These are phyloP conservation scores for Rhynchotus rufescens DNA, from an alignment of 2,797 vertebrate species.

Conservation along the genomic window DNA sequence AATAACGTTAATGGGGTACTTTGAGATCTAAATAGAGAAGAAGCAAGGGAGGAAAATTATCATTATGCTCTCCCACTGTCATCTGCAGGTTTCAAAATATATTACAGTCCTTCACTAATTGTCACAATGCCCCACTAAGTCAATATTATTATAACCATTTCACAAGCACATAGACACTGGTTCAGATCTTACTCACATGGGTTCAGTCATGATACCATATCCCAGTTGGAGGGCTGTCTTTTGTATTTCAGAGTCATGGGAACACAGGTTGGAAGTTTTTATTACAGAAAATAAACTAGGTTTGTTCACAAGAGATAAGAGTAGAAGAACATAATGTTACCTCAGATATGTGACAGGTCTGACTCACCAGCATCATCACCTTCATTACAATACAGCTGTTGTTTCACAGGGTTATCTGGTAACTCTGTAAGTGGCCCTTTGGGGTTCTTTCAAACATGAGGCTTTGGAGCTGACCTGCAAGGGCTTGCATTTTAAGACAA, in stretches of 20 bases:
- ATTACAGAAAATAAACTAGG: neutral
- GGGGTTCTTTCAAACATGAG: neutral
- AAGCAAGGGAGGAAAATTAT: constrained; percentile 3
- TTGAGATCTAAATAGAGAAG: constrained; percentile 21
- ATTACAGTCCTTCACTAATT: constrained; percentile 68
- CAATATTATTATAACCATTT: constrained; percentile 59
- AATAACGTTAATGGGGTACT: constrained; percentile 58
- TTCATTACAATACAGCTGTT: neutral
- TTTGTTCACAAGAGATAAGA: neutral
- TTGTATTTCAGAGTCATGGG: neutral
- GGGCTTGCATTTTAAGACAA: neutral
- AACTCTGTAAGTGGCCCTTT: neutral
- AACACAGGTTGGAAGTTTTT: neutral
- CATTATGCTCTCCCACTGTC: constrained; percentile 57
- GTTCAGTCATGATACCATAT: fast-evolving
- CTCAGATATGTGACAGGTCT: neutral
- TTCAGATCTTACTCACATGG: neutral
- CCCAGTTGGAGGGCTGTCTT: neutral
- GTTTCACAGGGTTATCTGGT: neutral
- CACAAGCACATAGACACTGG: neutral
- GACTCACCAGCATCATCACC: neutral
- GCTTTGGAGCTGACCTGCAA: neutral
- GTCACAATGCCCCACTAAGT: constrained; percentile 49
- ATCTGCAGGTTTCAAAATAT: constrained; percentile 48
- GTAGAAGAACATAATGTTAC: neutral